Conservation (phyloP, 1,140 invertebrate species). For the Adoxophyes honmai region DNA sequence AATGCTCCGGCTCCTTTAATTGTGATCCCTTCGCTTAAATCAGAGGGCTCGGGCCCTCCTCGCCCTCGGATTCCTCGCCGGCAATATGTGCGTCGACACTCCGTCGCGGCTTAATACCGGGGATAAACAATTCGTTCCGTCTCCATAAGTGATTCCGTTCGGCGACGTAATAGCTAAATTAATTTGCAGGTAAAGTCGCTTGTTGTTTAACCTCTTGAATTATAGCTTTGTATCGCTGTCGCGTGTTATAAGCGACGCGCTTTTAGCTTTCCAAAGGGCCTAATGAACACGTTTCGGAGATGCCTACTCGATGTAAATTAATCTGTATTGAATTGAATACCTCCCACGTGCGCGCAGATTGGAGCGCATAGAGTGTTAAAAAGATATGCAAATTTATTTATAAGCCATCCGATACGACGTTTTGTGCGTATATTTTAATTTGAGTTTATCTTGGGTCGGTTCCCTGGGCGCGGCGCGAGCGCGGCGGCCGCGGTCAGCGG, state of each 20-base stretch:
- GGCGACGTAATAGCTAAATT: slow-evolving; percentile 55
- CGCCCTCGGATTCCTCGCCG: slow-evolving; percentile 20
- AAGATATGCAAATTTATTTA: slow-evolving; percentile 7
- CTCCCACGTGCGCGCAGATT: not conserved
- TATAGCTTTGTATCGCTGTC: slow-evolving; percentile 4
- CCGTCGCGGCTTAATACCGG: slow-evolving; percentile 50
- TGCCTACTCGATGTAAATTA: slow-evolving; percentile 3
- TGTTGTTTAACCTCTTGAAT: slow-evolving; percentile 24
- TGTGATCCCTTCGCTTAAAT: slow-evolving; percentile 45
- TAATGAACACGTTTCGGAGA: slow-evolving; percentile 13
- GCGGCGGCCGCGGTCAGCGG: slow-evolving; percentile 16
- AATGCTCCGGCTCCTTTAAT: slow-evolving; percentile 50
- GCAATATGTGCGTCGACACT: slow-evolving; percentile 60
- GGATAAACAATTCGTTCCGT: slow-evolving; percentile 69
- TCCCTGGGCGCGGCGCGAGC: not conserved
- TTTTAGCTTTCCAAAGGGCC: not conserved
- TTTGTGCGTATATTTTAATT: not conserved
- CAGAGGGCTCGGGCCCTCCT: slow-evolving; percentile 18
- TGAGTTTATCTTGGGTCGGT: too few species aligned
- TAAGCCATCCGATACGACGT: not conserved
- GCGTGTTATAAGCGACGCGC: not conserved
- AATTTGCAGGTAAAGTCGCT: slow-evolving; percentile 40
- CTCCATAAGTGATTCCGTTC: slow-evolving; percentile 48
- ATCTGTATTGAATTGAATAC: slow-evolving; percentile 4
- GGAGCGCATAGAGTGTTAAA: slow-evolving; percentile 1